phyloP scores from a whole-genome alignment of 2,888 invertebrate species.

The Scelioninae gen. 1 region DNA sequence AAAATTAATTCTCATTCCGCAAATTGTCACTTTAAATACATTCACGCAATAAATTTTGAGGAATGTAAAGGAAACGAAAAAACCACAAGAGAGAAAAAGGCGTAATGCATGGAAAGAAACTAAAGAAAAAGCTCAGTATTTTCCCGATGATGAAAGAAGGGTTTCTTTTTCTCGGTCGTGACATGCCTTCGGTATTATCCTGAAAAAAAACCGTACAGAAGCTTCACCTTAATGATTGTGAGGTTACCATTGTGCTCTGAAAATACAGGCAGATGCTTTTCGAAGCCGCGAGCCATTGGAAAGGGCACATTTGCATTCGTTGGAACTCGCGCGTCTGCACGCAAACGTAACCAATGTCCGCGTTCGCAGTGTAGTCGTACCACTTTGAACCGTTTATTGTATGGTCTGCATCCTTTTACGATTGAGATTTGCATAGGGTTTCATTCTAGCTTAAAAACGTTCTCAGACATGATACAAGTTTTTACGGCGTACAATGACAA shows the following conservation, averaged over 20 bases:
- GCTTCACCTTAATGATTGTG: constrained; percentile 60
- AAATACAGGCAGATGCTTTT: constrained; percentile 58
- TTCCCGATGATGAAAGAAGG: constrained; percentile 46
- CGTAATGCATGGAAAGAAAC: constrained; percentile 3
- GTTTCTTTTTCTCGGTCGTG: constrained; percentile 49
- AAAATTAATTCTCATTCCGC: background rate
- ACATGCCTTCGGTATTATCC: constrained; percentile 55
- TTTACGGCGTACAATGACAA: constrained; percentile 18
- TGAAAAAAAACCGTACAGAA: constrained; percentile 33
- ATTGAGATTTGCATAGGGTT: constrained; percentile 43
- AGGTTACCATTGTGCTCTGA: constrained; percentile 55
- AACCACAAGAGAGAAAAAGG: background rate
- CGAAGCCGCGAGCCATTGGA: constrained; percentile 61
- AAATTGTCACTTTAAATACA: constrained; percentile 19
- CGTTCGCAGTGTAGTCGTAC: constrained; percentile 29
- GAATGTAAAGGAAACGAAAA: constrained; percentile 6
- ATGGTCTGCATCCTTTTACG: constrained; percentile 49
- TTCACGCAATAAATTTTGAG: constrained; percentile 37
- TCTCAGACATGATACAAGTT: constrained; percentile 40
- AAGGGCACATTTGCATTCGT: constrained; percentile 59
- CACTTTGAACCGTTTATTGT: constrained; percentile 63
- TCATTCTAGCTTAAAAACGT: constrained; percentile 42
- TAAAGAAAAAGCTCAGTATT: constrained; percentile 24
- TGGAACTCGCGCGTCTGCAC: constrained; percentile 46
- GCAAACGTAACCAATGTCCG: constrained; percentile 61